Evolutionary conservation across 2,113 vertebrate genomes (phyloP).

Genomic region (Haemorhous mexicanus): DNA sequence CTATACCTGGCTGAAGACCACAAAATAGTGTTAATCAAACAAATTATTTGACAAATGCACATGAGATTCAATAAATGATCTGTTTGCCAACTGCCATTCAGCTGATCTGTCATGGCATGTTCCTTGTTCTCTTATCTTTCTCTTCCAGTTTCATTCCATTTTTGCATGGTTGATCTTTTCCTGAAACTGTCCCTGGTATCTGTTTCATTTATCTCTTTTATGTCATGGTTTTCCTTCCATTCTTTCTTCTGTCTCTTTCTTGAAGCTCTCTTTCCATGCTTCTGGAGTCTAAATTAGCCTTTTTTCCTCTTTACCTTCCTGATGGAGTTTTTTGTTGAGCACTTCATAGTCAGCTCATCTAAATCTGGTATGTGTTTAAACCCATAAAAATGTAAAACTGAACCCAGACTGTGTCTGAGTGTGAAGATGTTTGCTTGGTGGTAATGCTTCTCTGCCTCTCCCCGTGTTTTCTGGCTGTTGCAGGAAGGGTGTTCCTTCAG

Average conservation of each 20-base stretch:
- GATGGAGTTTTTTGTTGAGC: background rate
- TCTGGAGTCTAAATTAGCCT: background rate
- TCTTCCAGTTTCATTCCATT: background rate
- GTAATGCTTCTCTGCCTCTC: background rate
- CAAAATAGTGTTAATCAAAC: background rate
- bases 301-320: background rate
- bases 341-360: background rate
- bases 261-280: background rate
- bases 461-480: background rate
- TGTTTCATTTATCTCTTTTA: background rate
- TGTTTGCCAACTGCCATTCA: background rate
- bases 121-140: background rate
- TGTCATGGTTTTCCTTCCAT: background rate
- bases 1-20: background rate
- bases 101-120: background rate
- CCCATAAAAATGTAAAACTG: background rate
- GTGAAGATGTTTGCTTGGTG: background rate
- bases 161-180: conserved; percentile 3
- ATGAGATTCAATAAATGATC: background rate
- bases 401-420: background rate
- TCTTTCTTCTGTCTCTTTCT: background rate
- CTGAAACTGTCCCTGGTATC: background rate
- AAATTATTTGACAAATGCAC: background rate
- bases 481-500: background rate
- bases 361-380: background rate